Evolutionary conservation across 2,113 vertebrate genomes (phyloP).

Genomic region (Pelmatolapia mariae): DNA sequence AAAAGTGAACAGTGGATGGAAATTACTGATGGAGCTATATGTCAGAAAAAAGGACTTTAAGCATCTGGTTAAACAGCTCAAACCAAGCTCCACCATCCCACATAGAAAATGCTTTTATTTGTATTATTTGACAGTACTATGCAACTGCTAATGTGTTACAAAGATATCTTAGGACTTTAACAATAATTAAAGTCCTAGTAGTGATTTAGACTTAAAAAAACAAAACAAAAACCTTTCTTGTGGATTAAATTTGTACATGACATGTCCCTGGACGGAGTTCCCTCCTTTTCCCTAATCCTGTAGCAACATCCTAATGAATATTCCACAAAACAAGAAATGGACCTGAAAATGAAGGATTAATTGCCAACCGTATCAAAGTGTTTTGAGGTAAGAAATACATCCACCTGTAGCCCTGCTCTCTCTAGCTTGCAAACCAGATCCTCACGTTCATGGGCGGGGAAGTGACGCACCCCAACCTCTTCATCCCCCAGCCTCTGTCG

Average conservation of each 20-base stretch:
- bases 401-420: conserved; percentile 85
- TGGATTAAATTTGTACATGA: background rate
- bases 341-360: background rate
- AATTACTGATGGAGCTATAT: background rate
- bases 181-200: fast-evolving
- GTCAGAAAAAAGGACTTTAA: background rate
- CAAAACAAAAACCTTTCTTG: background rate
- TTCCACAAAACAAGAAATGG: background rate
- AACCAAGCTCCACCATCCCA: background rate
- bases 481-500: conserved; percentile 94
- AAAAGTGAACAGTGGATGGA: background rate
- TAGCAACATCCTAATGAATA: background rate
- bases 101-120: background rate
- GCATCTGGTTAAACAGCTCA: background rate
- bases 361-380: background rate
- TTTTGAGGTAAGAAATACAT: background rate
- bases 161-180: background rate
- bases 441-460: conserved; percentile 91
- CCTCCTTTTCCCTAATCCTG: background rate
- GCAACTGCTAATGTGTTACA: background rate
- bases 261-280: background rate
- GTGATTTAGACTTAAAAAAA: background rate
- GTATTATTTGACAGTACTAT: background rate
- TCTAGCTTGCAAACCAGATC: conserved; percentile 90
- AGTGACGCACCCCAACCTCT: conserved; percentile 89